phyloP scores from a whole-genome alignment of 2,113 vertebrate genomes.

The Enhydra lutris region DNA sequence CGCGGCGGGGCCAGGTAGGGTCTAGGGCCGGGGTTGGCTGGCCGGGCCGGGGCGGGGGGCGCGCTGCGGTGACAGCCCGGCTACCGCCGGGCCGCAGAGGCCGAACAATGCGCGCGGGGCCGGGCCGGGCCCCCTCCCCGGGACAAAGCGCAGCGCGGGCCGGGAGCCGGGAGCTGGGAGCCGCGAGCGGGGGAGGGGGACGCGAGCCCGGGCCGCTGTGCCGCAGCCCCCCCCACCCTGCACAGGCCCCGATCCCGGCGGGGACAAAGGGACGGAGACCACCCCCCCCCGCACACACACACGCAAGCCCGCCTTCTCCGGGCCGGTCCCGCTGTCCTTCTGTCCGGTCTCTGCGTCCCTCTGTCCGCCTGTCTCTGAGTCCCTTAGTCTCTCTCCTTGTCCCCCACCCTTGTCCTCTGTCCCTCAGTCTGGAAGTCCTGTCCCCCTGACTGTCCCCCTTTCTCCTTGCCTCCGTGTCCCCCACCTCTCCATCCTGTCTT shows the following conservation, averaged over 20 bases:
- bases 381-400: neutral
- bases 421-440: conserved; percentile 27
- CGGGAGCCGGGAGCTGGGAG: no score
- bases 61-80: no score
- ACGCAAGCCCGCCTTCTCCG: conserved; percentile 37
- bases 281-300: neutral
- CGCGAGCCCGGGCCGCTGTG: no score
- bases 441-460: neutral
- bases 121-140: no score
- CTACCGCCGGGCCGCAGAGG: no score
- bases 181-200: no score
- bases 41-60: no score
- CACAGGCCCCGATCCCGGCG: conserved; percentile 47
- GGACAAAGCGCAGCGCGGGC: no score
- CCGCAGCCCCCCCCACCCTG: no score
- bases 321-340: conserved; percentile 45
- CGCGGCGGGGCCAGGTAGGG: no score
- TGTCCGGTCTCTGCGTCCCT: conserved; percentile 10
- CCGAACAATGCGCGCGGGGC: no score
- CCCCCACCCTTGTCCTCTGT: conserved; percentile 60
- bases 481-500: conserved; percentile 24
- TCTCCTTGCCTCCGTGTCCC: neutral
- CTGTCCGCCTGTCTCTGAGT: neutral
- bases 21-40: no score
- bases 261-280: conserved; percentile 69